Evolutionary conservation across 2,113 vertebrate genomes (phyloP).

Genomic region (Myocastor coypus): DNA sequence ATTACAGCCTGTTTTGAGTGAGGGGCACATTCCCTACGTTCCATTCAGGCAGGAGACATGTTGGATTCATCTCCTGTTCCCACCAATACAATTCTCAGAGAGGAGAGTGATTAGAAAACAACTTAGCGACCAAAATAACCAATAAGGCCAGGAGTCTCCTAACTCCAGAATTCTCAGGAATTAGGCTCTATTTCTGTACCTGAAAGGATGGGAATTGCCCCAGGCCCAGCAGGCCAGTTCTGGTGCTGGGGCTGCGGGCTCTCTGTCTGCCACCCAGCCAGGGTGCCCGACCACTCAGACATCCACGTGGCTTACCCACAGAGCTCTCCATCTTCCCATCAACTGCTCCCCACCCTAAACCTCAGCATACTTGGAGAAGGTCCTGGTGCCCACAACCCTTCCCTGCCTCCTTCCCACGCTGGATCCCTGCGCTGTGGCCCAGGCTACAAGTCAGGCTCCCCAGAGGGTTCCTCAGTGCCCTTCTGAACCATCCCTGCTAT

Average conservation of each 20-base stretch:
- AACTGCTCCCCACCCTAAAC: constrained; percentile 61
- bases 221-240: not conserved
- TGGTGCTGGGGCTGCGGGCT: not conserved
- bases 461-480: not conserved
- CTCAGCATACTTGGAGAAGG: constrained; percentile 50
- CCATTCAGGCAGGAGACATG: not conserved
- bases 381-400: constrained; percentile 19
- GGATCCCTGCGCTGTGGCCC: not conserved
- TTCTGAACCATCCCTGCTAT: not conserved
- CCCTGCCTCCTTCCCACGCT: not conserved
- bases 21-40: constrained; percentile 21
- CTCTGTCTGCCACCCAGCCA: not conserved
- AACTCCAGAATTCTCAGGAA: not conserved
- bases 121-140: constrained; percentile 22
- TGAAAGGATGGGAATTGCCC: not conserved
- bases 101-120: constrained; percentile 21
- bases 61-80: not conserved
- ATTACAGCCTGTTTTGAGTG: not conserved
- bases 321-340: not conserved
- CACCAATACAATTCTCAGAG: not conserved
- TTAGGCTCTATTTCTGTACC: not conserved
- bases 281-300: not conserved
- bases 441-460: not conserved
- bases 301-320: constrained; percentile 68
- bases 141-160: not conserved